Evolutionary conservation across 1,140 invertebrate species (phyloP), one percentile per base, ranked within the genome.

Genomic region (Agrilus planipennis): DNA sequence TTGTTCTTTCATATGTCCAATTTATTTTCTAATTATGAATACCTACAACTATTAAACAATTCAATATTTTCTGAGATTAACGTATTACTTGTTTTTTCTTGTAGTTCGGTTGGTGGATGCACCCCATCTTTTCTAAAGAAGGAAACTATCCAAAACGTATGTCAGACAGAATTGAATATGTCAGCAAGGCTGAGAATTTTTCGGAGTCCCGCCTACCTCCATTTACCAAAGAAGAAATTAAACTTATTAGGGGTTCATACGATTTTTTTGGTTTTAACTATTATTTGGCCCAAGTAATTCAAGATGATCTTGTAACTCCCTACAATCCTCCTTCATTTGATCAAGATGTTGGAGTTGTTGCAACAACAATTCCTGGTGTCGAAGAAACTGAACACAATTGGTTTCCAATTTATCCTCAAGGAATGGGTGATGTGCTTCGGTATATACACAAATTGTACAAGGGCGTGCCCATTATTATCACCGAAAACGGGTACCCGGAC

Each of bases 401-500:
- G 62, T 46, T 65, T 1, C 54, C 55, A 27, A 67, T 21, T 21
- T 6, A 15, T 29, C 4, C 15, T 29, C 15, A 15, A 29, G 4
- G 15, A 29, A 25, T 25, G 22, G n/a, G 5, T 5, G 22, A 25
- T 7, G n/a, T 25, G 5, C 22, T 25, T 25, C 22, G 22, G 22
- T 11, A 25, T 5, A 25, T 25, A 9, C 30, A 15, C 16, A 17
- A 32, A 32, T 32, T 6, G 6, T 25, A 7, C n/a, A 6, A 7
- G 6, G 23, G n/a, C n/a, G 67, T 72, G 4, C 67, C 71, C 17
- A 71, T 86, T 12, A 75, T 80, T 38, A 69, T 86, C 1, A 80
- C 81, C 1, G 83, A 86, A 69, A 87, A 84, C 56, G 83, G 83
- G 1, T 66, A 70, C 45, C 68, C 67, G 9, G 69, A 72, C 47